phyloP scores from a whole-genome alignment of 2,888 invertebrate species.

The Taenaris catops region DNA sequence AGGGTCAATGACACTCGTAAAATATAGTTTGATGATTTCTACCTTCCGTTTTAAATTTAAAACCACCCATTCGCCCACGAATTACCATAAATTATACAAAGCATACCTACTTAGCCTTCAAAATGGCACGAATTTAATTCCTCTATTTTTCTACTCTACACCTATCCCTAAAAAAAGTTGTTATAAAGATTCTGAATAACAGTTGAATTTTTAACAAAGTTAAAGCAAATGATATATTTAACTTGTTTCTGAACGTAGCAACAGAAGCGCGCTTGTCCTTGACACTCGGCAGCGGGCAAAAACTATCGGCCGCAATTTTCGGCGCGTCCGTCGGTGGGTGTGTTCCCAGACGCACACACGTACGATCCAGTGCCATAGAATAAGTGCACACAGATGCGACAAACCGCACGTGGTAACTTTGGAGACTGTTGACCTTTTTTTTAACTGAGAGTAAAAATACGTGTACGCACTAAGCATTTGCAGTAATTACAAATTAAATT shows the following conservation, averaged over 20 bases:
- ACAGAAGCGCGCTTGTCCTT: constrained; percentile 64
- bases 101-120: not conserved
- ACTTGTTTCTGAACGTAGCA: constrained; percentile 39
- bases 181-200: no score
- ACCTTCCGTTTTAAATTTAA: constrained; percentile 23
- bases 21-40: constrained; percentile 24
- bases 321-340: constrained; percentile 60
- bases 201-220: no score
- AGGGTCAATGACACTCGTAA: constrained; percentile 36
- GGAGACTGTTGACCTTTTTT: constrained; percentile 7
- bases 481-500: no score
- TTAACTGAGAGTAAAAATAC: constrained; percentile 1
- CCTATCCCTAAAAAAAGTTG: no score
- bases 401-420: constrained; percentile 9
- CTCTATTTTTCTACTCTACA: no score
- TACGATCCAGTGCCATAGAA: constrained; percentile 40
- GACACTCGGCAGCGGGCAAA: constrained; percentile 72
- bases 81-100: not conserved
- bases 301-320: constrained; percentile 66
- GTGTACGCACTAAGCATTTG: constrained; percentile 3
- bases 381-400: constrained; percentile 27
- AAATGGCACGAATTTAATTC: no score
- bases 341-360: constrained; percentile 50
- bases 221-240: constrained; percentile 6
- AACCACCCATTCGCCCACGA: not conserved